Evolutionary conservation across 2,113 vertebrate species (phyloP).

Genomic region (Bubo scandiacus): DNA sequence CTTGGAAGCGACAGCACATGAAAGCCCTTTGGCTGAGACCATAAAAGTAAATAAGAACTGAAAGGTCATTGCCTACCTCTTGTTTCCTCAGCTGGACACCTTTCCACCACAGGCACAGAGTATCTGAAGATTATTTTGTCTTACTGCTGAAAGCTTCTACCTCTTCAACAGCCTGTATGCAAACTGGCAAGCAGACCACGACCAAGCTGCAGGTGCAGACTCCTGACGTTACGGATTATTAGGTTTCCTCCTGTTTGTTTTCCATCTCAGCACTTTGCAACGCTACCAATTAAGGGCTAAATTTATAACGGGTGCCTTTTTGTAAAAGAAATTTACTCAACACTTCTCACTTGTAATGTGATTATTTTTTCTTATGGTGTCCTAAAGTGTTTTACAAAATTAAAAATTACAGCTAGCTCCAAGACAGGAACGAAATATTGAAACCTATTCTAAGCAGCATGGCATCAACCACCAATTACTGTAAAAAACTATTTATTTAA

Average conservation of each 20-base stretch:
- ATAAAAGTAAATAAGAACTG: neutral
- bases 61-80: neutral
- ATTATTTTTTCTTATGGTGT: slow-evolving; percentile 40
- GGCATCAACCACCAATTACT: slow-evolving; percentile 21
- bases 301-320: slow-evolving; percentile 35
- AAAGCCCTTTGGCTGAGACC: neutral
- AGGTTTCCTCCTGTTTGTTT: slow-evolving; percentile 55
- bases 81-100: slow-evolving; percentile 5
- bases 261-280: slow-evolving; percentile 22
- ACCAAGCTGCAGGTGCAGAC: neutral
- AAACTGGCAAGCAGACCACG: neutral
- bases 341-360: slow-evolving; percentile 40
- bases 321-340: slow-evolving; percentile 26
- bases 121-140: neutral
- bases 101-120: neutral
- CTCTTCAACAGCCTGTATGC: neutral
- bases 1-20: neutral
- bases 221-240: slow-evolving; percentile 18
- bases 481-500: slow-evolving; percentile 44
- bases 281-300: slow-evolving; percentile 34
- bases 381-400: slow-evolving; percentile 35
- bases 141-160: neutral
- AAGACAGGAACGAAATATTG: neutral
- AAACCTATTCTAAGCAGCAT: slow-evolving; percentile 22
- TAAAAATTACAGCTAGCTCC: slow-evolving; percentile 25